These are phyloP conservation scores for Tamias sibiricus DNA, from an alignment of 2,113 vertebrate genomes.

Conservation along the genomic window DNA sequence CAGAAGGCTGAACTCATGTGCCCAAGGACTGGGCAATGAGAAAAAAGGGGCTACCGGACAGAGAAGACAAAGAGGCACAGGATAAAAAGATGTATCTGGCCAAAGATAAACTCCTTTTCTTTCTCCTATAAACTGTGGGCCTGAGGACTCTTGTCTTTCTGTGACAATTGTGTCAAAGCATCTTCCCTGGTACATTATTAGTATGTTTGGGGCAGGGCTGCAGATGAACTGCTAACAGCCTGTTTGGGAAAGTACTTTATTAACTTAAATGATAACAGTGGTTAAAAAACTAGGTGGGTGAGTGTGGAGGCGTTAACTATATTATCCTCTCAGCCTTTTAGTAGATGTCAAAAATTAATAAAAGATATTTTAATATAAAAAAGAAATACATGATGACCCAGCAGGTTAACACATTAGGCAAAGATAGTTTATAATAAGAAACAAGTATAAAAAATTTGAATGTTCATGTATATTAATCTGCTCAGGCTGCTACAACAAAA, in stretches of 20 bases:
- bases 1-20: not conserved
- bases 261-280: not conserved
- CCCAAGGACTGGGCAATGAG: not conserved
- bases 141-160: not conserved
- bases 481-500: not conserved
- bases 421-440: not conserved
- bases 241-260: not conserved
- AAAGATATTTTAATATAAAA: not conserved
- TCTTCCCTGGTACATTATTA: not conserved
- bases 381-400: not conserved
- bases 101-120: not conserved
- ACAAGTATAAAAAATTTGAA: not conserved
- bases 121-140: not conserved
- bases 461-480: not conserved
- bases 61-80: not conserved
- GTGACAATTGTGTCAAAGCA: not conserved
- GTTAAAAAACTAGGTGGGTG: not conserved
- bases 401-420: not conserved
- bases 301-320: not conserved
- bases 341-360: not conserved
- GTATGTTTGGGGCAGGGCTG: fast-evolving
- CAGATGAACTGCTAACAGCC: not conserved
- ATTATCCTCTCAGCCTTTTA: not conserved
- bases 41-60: not conserved
- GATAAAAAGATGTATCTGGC: not conserved